Conservation (phyloP, 2,113 vertebrate genomes). For the Aegotheles bennettii region DNA sequence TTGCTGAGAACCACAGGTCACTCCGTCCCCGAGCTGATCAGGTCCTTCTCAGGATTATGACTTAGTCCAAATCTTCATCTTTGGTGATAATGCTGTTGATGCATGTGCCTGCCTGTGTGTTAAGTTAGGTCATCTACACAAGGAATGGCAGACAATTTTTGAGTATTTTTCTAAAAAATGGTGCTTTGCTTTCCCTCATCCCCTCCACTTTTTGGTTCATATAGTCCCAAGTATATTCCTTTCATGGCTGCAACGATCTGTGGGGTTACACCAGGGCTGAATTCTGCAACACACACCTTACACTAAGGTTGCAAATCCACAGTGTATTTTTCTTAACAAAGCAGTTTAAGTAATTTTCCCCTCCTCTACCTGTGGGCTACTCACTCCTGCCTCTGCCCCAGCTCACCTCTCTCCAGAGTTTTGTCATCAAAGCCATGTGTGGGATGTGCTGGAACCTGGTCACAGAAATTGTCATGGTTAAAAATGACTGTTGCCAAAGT, state of each 20-base stretch:
- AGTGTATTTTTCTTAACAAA: not conserved
- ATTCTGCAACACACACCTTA: not conserved
- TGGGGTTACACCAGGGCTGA: not conserved
- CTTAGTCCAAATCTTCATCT: not conserved
- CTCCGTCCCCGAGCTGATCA: not conserved
- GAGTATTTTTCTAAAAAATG: not conserved
- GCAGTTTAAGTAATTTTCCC: not conserved
- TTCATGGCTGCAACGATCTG: not conserved
- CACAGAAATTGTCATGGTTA: not conserved
- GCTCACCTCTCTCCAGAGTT: not conserved
- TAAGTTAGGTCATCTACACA: not conserved
- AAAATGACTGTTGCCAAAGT: not conserved
- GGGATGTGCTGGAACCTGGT: not conserved
- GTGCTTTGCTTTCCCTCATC: not conserved
- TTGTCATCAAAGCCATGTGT: not conserved
- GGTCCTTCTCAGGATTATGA: not conserved
- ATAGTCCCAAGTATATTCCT: not conserved
- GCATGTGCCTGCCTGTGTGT: not conserved
- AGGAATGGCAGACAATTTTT: not conserved
- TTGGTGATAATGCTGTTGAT: not conserved
- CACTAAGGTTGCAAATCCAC: not conserved
- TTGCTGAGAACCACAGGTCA: not conserved
- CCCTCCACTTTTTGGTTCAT: not conserved
- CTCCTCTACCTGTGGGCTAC: not conserved
- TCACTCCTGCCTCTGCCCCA: not conserved